phyloP scores from a whole-genome alignment of 2,888 invertebrate genomes.

The Margaritifera margaritifera region DNA sequence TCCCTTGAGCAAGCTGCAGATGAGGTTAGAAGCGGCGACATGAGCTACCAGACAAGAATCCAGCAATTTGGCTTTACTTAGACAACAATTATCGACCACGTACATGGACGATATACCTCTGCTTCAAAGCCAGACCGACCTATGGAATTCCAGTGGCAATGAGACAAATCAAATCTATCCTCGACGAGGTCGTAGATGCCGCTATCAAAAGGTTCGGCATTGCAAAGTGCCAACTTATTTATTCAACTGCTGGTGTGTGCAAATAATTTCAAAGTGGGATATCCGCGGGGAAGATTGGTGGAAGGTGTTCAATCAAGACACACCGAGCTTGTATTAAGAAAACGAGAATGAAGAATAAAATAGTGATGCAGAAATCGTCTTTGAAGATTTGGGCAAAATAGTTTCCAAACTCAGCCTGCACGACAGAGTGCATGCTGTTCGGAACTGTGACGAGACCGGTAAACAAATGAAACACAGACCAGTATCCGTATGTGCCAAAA shows the following conservation, averaged over 20 bases:
- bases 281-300: constrained; percentile 1
- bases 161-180: not conserved
- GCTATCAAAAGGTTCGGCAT: not conserved
- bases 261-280: too few species aligned
- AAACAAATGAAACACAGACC: not conserved
- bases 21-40: too few species aligned
- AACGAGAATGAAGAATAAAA: not conserved
- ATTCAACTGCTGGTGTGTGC: too few species aligned
- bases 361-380: too few species aligned
- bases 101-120: too few species aligned
- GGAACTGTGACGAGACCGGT: constrained; percentile 2
- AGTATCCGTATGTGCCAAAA: not conserved
- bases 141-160: not conserved
- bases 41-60: too few species aligned
- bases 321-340: not conserved
- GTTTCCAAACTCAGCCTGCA: too few species aligned
- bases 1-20: too few species aligned
- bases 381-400: too few species aligned
- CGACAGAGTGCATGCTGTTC: not conserved
- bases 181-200: not conserved
- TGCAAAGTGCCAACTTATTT: too few species aligned
- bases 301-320: not conserved
- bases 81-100: too few species aligned
- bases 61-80: too few species aligned
- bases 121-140: not conserved